Evolutionary conservation across 2,797 vertebrate species (phyloP).

Genomic region (Neoniphon sammara): DNA sequence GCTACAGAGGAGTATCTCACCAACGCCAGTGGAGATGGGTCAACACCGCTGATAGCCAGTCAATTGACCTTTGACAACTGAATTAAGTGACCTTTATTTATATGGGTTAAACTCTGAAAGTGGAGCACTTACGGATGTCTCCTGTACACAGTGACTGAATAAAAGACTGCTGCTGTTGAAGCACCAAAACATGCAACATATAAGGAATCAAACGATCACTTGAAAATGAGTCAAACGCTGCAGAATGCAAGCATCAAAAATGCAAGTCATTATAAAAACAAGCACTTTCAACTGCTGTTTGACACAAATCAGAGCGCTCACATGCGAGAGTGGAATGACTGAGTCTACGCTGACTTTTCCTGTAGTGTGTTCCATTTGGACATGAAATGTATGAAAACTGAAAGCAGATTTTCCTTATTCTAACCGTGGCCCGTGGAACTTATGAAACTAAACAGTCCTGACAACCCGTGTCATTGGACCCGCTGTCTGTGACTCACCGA

Average conservation of each 20-base stretch:
- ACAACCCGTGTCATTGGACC: constrained; percentile 23
- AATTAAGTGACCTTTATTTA: constrained; percentile 30
- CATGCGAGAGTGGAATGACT: constrained; percentile 41
- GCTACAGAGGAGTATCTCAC: constrained; percentile 16
- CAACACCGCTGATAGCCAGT: constrained; percentile 7
- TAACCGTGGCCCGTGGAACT: constrained; percentile 29
- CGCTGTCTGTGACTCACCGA: not conserved
- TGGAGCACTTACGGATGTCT: not conserved
- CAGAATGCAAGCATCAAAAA: constrained; percentile 14
- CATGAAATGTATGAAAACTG: constrained; percentile 38
- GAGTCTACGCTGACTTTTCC: constrained; percentile 36
- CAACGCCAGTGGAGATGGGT: constrained; percentile 13
- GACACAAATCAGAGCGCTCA: constrained; percentile 55
- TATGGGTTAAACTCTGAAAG: not conserved
- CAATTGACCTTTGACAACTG: constrained; percentile 34
- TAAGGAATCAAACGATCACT: constrained; percentile 28
- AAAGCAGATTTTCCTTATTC: constrained; percentile 44
- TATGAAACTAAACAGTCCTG: constrained; percentile 25
- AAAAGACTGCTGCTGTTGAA: constrained; percentile 1
- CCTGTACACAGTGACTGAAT: constrained; percentile 14
- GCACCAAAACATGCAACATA: constrained; percentile 30
- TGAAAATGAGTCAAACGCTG: constrained; percentile 34
- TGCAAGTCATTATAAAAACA: constrained; percentile 52
- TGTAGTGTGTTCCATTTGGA: constrained; percentile 42
- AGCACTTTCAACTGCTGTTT: constrained; percentile 41